phyloP scores from a whole-genome alignment of 1,140 invertebrate genomes.

The Zaprionus africanus region DNA sequence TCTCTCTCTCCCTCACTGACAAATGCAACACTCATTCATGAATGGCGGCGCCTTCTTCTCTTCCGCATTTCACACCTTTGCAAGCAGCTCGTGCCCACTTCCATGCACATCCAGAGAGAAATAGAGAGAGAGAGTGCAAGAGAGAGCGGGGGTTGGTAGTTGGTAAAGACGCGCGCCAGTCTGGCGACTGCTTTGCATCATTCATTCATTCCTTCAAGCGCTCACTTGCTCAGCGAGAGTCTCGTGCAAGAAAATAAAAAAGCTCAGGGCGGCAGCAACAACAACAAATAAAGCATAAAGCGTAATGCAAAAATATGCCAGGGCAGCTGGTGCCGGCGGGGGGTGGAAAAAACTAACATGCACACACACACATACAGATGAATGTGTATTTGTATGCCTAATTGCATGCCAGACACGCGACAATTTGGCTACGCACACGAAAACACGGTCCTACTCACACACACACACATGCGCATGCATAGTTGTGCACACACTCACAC shows the following conservation, averaged over 20 bases:
- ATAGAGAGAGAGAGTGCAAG: neutral
- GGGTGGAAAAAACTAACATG: constrained; percentile 25
- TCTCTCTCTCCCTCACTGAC: constrained; percentile 13
- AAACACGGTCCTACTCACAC: constrained; percentile 19
- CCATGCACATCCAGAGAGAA: constrained; percentile 38
- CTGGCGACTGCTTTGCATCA: constrained; percentile 45
- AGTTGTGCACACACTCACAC: constrained; percentile 18
- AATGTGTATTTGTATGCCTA: constrained; percentile 66
- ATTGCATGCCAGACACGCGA: constrained; percentile 82
- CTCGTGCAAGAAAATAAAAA: constrained; percentile 50
- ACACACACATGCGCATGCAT: constrained; percentile 6
- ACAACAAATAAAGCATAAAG: constrained; percentile 31
- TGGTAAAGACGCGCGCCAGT: constrained; percentile 52
- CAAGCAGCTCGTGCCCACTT: constrained; percentile 40
- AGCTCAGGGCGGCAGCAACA: constrained; percentile 11
- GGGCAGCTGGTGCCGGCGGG: constrained; percentile 35
- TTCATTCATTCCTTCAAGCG: constrained; percentile 46
- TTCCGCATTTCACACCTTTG: constrained; percentile 62
- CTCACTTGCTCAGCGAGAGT: constrained; percentile 23
- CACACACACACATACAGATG: constrained; percentile 6
- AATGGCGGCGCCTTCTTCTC: constrained; percentile 58
- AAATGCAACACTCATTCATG: constrained; percentile 68
- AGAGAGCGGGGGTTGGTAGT: constrained; percentile 19
- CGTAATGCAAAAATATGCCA: constrained; percentile 46
- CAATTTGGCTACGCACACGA: constrained; percentile 54